Percentiles rank a stretch among this genome's conserved stretches.
These are phyloP conservation scores for Alfaro cultratus DNA, from an alignment of 2,797 vertebrate species.

Conservation along the genomic window DNA sequence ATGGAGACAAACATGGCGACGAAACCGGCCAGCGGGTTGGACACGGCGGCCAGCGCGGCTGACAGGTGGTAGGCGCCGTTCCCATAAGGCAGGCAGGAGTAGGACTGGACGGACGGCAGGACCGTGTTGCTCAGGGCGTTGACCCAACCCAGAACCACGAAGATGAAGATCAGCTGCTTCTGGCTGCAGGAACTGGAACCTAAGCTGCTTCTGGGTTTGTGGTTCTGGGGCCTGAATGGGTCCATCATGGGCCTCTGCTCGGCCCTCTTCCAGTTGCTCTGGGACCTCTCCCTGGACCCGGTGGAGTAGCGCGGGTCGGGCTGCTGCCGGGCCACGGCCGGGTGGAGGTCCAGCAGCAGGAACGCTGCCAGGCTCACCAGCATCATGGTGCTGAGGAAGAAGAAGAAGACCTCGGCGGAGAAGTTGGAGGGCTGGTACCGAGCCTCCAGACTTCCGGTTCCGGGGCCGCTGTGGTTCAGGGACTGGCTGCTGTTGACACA, in stretches of 20 bases:
- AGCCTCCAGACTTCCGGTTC: conserved; percentile 53
- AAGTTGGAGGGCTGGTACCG: conserved; percentile 82
- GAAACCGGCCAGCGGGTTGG: conserved; percentile 85
- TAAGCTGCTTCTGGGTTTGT: conserved; percentile 55
- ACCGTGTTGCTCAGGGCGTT: conserved; percentile 82
- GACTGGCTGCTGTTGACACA: conserved; percentile 71
- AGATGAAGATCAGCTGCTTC: conserved; percentile 79
- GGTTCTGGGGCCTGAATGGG: conserved; percentile 5
- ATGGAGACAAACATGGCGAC: conserved; percentile 81
- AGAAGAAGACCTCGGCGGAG: conserved; percentile 82
- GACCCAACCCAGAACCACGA: conserved; percentile 78
- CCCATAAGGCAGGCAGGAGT: conserved; percentile 83
- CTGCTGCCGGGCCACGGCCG: conserved; percentile 65
- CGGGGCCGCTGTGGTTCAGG: conserved; percentile 20
- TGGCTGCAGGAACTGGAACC: conserved; percentile 70
- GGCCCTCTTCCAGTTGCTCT: conserved; percentile 24
- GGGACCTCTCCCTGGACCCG: conserved; percentile 19
- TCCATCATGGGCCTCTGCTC: conserved; percentile 77
- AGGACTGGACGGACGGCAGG: conserved; percentile 84
- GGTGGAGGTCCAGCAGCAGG: conserved; percentile 81
- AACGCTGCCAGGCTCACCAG: conserved; percentile 79
- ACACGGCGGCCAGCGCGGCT: conserved; percentile 75
- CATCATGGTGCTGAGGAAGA: conserved; percentile 86
- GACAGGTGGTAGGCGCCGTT: conserved; percentile 82
- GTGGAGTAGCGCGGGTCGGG: conserved; percentile 38